phyloP scores from a whole-genome alignment of 2,797 vertebrate genomes.

The Zenarchopterus dispar region DNA sequence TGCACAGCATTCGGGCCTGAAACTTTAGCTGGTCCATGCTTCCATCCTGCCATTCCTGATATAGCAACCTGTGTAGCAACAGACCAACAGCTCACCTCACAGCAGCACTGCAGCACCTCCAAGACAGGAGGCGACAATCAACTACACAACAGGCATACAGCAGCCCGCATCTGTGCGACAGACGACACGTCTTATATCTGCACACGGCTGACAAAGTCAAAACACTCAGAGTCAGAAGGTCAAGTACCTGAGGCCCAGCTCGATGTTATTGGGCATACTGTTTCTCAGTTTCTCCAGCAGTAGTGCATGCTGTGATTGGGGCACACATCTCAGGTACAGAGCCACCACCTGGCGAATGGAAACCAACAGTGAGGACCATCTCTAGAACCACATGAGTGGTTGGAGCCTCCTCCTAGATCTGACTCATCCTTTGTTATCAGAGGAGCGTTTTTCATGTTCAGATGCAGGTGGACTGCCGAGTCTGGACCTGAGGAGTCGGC shows the following conservation, averaged over 20 bases:
- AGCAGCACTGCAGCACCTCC: not conserved
- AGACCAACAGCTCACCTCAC: conserved; percentile 33
- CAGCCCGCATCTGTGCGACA: no score
- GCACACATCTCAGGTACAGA: conserved; percentile 91
- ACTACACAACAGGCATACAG: no score
- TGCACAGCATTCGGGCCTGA: conserved; percentile 92
- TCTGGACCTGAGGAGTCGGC: no score
- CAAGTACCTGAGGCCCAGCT: conserved; percentile 91
- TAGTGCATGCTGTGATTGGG: conserved; percentile 88
- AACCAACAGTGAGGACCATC: not conserved
- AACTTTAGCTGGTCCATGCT: conserved; percentile 93
- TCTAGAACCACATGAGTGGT: not conserved
- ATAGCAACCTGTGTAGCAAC: conserved; percentile 88
- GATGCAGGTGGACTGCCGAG: not conserved
- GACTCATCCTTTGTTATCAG: not conserved
- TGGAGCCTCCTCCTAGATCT: not conserved
- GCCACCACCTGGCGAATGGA: conserved; percentile 85
- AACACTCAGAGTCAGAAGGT: no score
- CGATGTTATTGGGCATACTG: conserved; percentile 91
- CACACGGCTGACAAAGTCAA: no score
- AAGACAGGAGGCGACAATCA: no score
- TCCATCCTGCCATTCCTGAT: conserved; percentile 90
- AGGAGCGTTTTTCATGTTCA: not conserved
- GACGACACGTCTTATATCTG: no score
- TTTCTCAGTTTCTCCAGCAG: conserved; percentile 91